Base-by-base conservation (phyloP, 2,113 vertebrate genomes). In the Misgurnus mizolepis region DNA sequence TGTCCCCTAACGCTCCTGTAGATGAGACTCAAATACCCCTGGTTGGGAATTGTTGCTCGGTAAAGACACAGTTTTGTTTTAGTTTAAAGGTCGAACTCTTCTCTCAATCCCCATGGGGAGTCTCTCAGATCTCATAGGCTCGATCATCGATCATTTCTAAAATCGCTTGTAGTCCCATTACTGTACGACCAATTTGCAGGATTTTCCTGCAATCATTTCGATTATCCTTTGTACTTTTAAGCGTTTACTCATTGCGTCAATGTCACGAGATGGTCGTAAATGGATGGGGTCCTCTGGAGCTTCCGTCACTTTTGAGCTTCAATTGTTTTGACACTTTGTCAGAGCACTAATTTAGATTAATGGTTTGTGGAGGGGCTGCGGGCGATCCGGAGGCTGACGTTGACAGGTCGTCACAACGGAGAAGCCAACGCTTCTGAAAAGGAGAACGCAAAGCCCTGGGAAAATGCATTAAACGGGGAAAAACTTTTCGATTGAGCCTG, bases 321-420 rank as follows among this genome's bases (percentile, higher is more conserved):
- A 85, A 85, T 11, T 91, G 92, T 93, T 93, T 91, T 93, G 92
- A 91, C 92, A 92, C 88, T 90, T 91, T 91, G 90, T 91, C 91
- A 90, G 86, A 83, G 87, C 80, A 84, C 89, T 93, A 90, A 94
- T 93, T 91, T 91, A 91, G 92, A 94, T 93, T 91, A 93, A 94
- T 93, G 90, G 83, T 82, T 86, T 72, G 69, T 78, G 78, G 64
- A 76, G 79, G 67, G 82, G 88, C 88, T 84, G 79, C 83, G 86
- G 84, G 84, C 86, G 84, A 90, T 91, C 84, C 84, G 86, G 80
- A 80, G 84, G 88, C 69, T 76, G 85, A 86, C 72, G 84, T 82
- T 90, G 88, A 91, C 87, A 86, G 91, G 85, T 88, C 83, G 84
- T 90, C 87, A 84, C 84, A 83, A 89, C 66, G 86, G 79, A 89